Evolutionary conservation across 2,113 vertebrate genomes (phyloP), one percentile per base, ranked within the genome.

Genomic region (Anolis carolinensis): DNA sequence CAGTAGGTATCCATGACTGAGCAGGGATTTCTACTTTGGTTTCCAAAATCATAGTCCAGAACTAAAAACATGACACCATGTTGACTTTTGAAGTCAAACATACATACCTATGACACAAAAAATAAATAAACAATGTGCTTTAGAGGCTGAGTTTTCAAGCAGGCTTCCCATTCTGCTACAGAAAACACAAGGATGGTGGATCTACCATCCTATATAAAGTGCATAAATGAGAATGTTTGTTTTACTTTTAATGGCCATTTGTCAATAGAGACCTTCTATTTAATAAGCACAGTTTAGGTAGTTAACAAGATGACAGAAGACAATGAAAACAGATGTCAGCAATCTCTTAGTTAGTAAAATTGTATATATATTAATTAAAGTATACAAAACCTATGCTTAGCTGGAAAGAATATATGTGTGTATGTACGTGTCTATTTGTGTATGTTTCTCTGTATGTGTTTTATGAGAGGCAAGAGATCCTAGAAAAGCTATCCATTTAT

Each of bases 241-340:
- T 70, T 48, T n/a, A 27, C 27, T 67, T 68, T 59, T 9, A 20
- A 72, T 71, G 4, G n/a, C 13, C 25, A 16, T 82, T 82, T 73
- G 77, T 39, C 59, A 67, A 75, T 67, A 21, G n/a, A 81, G 32
- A 75, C 36, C 39, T 48, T 50, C 48, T 27, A 20, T 36, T 39
- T 18, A 74, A 52, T 62, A 80, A 7, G 6, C 59, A 65, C 48
- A 52, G 59, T 30, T 59, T 72, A n/a, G 50, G 76, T 48, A 72
- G n/a, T 65, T 65, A 32, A 81, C 68, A 80, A 39, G n/a, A 86
- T 81, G 79, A 81, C n/a, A 75, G 59, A 34, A 86, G 63, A 73
- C 52, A 72, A 71, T 72, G 34, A 74, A 74, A 86, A 50, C 16
- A 48, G 59, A 86, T 21, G 23, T 7, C 71, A 81, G n/a, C 50